These are phyloP conservation scores for Armadillidium nasatum DNA, from an alignment of 1,140 invertebrate genomes.

Conservation along the genomic window DNA sequence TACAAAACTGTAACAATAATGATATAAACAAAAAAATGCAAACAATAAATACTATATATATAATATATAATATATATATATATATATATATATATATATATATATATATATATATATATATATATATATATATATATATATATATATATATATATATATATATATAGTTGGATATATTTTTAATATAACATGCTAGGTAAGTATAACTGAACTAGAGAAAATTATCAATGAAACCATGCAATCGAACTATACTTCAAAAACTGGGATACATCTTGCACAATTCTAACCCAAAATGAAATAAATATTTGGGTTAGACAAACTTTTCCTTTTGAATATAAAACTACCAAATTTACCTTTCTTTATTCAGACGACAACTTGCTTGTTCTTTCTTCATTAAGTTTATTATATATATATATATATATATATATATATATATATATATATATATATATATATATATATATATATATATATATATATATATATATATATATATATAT, in stretches of 20 bases:
- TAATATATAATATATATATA: background rate
- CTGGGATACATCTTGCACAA: too few relatives aligned
- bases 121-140: conserved; percentile 15
- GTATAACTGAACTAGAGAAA: too few relatives aligned
- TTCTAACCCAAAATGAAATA: too few relatives aligned
- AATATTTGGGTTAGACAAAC: too few relatives aligned
- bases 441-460: conserved; percentile 2
- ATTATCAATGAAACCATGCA: too few relatives aligned
- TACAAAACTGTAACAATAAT: too few relatives aligned
- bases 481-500: background rate
- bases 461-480: background rate
- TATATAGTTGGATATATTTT: background rate
- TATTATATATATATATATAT: background rate
- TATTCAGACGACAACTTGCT: too few relatives aligned
- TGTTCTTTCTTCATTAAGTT: too few relatives aligned
- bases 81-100: conserved; percentile 15
- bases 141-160: conserved; percentile 15
- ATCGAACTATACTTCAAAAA: too few relatives aligned
- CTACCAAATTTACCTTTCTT: too few relatives aligned
- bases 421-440: background rate
- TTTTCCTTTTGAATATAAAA: too few relatives aligned
- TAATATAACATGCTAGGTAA: background rate
- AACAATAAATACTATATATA: background rate
- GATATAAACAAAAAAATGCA: too few relatives aligned
- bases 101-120: conserved; percentile 15